These are phyloP conservation scores for Scopus umbretta DNA, from an alignment of 2,113 vertebrate genomes.

Conservation along the genomic window DNA sequence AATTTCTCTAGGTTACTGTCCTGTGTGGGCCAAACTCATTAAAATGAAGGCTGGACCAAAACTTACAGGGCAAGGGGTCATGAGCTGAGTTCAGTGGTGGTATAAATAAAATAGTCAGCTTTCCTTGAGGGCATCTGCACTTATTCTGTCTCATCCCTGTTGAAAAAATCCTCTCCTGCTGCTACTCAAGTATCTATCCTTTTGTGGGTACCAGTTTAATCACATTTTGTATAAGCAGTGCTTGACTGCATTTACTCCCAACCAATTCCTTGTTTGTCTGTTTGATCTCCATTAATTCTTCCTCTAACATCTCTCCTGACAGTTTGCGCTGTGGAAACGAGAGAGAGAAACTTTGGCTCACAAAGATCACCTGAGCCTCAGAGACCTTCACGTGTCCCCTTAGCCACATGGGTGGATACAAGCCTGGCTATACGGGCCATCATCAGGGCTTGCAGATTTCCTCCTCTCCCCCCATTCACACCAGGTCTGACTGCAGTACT, in stretches of 20 bases:
- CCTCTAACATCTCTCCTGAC: neutral
- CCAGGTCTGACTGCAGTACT: neutral
- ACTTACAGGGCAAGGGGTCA: neutral
- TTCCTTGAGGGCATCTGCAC: neutral
- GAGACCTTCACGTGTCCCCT: neutral
- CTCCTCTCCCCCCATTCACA: neutral
- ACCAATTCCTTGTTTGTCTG: neutral
- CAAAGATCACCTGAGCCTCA: neutral
- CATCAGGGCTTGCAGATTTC: neutral
- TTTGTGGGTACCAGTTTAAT: neutral
- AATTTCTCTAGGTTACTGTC: neutral
- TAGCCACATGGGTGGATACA: rapidly evolving
- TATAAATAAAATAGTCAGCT: neutral
- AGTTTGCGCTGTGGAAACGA: neutral
- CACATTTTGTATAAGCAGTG: neutral
- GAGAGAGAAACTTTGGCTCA: neutral
- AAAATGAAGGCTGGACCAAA: neutral
- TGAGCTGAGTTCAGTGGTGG: neutral
- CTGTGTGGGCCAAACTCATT: neutral
- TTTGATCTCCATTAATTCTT: neutral
- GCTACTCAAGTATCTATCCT: neutral
- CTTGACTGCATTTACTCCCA: neutral
- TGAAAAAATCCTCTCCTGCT: neutral
- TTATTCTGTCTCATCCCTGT: neutral
- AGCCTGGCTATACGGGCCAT: neutral